These are phyloP conservation scores for Harpagifer antarcticus DNA, from an alignment of 2,797 vertebrate genomes.

Conservation along the genomic window DNA sequence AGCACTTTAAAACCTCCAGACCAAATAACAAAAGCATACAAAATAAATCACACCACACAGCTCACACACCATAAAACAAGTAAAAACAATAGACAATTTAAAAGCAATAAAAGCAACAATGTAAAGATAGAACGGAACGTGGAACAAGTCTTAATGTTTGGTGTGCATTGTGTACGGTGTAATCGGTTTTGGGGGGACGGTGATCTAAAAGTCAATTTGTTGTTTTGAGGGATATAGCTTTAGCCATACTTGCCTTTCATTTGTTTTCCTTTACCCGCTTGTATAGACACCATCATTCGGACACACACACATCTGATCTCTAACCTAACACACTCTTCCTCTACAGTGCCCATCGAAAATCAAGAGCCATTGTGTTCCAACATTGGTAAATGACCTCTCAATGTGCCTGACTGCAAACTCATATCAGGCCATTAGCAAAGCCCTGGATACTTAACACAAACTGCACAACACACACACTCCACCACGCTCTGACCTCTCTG, in stretches of 20 bases:
- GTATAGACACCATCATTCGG: not conserved
- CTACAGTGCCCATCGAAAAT: slow-evolving; percentile 30
- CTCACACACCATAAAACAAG: no score
- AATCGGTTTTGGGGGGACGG: no score
- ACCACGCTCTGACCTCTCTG: slow-evolving; percentile 20
- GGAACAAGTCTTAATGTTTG: no score
- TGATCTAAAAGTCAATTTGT: no score
- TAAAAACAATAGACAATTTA: no score
- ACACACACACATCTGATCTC: slow-evolving; percentile 12
- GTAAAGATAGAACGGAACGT: no score
- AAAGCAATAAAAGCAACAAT: no score
- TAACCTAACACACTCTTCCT: slow-evolving; percentile 5
- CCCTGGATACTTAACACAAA: slow-evolving; percentile 57
- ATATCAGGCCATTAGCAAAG: slow-evolving; percentile 57
- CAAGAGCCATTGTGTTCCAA: slow-evolving; percentile 41
- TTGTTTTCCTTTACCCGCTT: not conserved
- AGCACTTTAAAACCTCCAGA: no score
- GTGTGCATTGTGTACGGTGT: no score
- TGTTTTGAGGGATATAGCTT: no score
- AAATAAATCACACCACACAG: no score
- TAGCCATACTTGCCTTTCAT: not conserved
- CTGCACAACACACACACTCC: slow-evolving; percentile 25
- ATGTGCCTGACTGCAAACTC: slow-evolving; percentile 31
- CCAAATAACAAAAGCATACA: no score
- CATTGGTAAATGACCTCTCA: slow-evolving; percentile 42